Evolutionary conservation across 1,140 invertebrate genomes (phyloP).

Genomic region (Spodoptera frugiperda): DNA sequence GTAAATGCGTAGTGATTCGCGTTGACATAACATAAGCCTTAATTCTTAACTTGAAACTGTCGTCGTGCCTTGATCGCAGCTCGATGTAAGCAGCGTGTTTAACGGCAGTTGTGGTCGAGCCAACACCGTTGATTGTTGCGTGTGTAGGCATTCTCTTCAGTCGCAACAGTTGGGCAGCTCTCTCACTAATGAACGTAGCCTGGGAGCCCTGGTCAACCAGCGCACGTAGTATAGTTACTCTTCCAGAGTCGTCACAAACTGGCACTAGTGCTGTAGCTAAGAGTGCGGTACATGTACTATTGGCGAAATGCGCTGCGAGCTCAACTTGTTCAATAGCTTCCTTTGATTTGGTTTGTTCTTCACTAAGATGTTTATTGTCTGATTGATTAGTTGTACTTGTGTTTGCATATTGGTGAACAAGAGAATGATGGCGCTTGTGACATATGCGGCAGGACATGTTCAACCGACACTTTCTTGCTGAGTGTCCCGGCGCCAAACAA

Average conservation of each 20-base stretch:
- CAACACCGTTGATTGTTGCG: too few relatives aligned
- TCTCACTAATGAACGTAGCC: neutral
- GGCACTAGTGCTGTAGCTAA: slow-evolving; percentile 2
- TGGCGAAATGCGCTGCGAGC: neutral
- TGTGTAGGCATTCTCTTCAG: too few relatives aligned
- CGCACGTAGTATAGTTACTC: slow-evolving; percentile 1
- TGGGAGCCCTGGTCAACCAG: neutral
- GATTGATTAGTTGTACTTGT: neutral
- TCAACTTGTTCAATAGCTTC: neutral
- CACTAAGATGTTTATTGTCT: neutral
- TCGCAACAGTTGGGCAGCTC: too few relatives aligned
- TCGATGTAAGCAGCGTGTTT: neutral
- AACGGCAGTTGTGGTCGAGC: too few relatives aligned
- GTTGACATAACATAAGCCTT: slow-evolving; percentile 3
- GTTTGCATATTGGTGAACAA: neutral
- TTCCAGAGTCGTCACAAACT: neutral
- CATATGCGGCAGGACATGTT: neutral
- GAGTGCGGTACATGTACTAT: neutral
- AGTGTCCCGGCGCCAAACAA: neutral
- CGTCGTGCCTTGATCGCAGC: neutral
- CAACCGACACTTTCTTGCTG: neutral
- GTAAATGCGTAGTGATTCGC: neutral
- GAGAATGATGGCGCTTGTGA: slow-evolving; percentile 1
- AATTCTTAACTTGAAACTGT: slow-evolving; percentile 2
- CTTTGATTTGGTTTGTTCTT: neutral